These are phyloP conservation scores for Acanthosepion pharaonis DNA, from an alignment of 2,888 invertebrate genomes.

Conservation along the genomic window DNA sequence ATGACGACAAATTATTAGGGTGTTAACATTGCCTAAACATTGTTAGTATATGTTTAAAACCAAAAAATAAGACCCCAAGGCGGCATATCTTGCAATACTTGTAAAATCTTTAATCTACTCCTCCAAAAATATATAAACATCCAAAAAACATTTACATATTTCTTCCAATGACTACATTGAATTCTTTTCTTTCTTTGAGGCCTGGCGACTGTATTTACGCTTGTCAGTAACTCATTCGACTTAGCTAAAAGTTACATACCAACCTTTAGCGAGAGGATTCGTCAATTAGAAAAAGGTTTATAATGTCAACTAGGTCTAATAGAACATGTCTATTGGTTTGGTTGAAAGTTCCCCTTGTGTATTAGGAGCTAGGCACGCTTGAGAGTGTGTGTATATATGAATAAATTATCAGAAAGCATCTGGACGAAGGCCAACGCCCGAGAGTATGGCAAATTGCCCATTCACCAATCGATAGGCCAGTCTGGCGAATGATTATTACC, in stretches of 20 bases:
- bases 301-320: background rate
- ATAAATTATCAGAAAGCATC: background rate
- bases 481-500: background rate
- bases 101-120: no score
- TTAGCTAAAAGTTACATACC: background rate
- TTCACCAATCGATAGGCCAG: background rate
- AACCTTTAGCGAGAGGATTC: background rate
- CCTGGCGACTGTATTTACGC: no score
- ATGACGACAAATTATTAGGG: no score
- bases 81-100: no score
- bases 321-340: background rate
- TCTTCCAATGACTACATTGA: no score
- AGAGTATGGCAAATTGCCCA: background rate
- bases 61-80: no score
- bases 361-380: background rate
- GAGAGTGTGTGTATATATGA: background rate
- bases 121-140: no score
- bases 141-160: no score
- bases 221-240: no score
- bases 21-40: no score
- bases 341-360: background rate
- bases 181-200: no score
- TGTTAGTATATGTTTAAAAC: no score
- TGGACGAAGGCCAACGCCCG: background rate
- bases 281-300: constrained; percentile 33